Percentiles rank a stretch among this genome's conserved stretches.
phyloP scores from a whole-genome alignment of 2,113 vertebrate genomes.

The Polypterus senegalus region DNA sequence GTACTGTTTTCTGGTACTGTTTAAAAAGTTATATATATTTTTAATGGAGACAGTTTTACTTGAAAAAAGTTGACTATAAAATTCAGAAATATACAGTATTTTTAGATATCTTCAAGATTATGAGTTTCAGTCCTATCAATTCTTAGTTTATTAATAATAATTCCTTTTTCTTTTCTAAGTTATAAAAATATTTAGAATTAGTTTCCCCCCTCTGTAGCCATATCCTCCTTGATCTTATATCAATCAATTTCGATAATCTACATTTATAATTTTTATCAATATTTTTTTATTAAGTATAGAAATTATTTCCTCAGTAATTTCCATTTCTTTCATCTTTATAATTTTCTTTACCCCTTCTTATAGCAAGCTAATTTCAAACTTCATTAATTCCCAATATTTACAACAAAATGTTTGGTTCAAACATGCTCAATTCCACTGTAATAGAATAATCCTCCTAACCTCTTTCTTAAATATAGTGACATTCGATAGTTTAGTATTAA shows the following conservation, averaged over 20 bases:
- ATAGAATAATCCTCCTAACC: no score
- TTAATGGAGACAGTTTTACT: neutral
- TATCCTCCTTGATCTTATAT: neutral
- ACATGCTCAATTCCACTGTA: no score
- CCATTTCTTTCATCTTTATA: no score
- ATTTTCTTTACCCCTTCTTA: no score
- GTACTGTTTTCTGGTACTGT: neutral
- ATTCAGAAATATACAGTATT: neutral
- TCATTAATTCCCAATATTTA: no score
- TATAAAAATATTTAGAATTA: constrained; percentile 2
- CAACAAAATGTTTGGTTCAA: no score
- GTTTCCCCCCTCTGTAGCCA: neutral
- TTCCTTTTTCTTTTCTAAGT: neutral
- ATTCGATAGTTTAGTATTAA: no score
- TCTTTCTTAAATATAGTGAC: no score
- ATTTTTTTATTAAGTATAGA: no score
- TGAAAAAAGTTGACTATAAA: neutral
- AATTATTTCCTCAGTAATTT: no score
- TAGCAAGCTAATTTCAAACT: no score
- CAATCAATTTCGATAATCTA: neutral
- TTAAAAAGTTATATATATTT: neutral
- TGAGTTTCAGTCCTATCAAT: neutral
- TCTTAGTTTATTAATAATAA: neutral
- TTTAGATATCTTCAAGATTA: neutral
- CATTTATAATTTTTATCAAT: no score